phyloP scores from a whole-genome alignment of 2,888 invertebrate species.

The Lasius platythorax region DNA sequence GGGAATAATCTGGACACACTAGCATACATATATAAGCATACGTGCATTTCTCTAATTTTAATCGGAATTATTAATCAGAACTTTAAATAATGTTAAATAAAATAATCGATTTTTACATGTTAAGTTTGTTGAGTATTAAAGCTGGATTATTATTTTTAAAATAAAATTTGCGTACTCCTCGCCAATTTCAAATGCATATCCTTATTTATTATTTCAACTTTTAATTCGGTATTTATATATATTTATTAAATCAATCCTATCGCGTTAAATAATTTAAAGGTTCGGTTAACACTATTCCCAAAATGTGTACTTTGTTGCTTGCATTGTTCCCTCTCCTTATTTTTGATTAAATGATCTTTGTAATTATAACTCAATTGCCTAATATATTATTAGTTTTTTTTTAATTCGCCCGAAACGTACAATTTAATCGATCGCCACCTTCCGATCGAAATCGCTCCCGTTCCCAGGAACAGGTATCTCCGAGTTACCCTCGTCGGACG shows the following conservation, averaged over 20 bases:
- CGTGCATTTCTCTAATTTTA: neutral
- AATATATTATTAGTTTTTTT: neutral
- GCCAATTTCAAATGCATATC: neutral
- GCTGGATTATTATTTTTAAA: neutral
- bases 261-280: neutral
- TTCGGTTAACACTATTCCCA: neutral
- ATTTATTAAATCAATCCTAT: neutral
- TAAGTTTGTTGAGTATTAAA: neutral
- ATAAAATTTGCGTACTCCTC: neutral
- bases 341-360: neutral
- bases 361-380: neutral
- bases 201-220: neutral
- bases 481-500: slow-evolving; percentile 65
- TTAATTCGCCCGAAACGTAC: neutral
- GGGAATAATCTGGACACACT: slow-evolving; percentile 2
- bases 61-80: neutral
- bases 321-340: neutral
- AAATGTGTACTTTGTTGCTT: neutral
- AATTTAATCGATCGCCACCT: slow-evolving; percentile 54
- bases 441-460: slow-evolving; percentile 63
- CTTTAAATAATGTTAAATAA: neutral
- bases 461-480: slow-evolving; percentile 80
- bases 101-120: neutral
- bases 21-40: neutral
- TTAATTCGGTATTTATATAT: neutral